Conservation (phyloP, 1,140 invertebrate species). For the Stenopsyche tienmushanensis region DNA sequence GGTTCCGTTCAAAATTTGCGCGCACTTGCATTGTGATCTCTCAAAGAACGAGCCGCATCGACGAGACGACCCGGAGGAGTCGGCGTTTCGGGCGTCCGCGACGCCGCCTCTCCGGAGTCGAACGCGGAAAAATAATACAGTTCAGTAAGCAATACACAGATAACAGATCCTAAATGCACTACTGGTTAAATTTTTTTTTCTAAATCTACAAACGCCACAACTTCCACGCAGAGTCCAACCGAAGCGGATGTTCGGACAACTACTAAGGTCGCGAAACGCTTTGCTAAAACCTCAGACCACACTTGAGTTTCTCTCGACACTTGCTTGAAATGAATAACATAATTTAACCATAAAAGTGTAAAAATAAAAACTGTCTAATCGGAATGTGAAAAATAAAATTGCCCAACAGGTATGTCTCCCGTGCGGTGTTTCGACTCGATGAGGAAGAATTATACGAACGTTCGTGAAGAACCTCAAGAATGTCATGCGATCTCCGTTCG, state of each 20-base stretch:
- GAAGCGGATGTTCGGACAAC: constrained; percentile 26
- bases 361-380: constrained; percentile 13
- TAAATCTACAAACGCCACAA: constrained; percentile 18
- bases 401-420: constrained; percentile 29
- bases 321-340: constrained; percentile 3
- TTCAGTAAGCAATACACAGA: constrained; percentile 12
- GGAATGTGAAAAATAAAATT: constrained; percentile 27
- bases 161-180: constrained; percentile 28
- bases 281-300: constrained; percentile 20
- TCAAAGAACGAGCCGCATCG: not conserved
- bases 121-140: not conserved
- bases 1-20: constrained; percentile 14
- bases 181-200: constrained; percentile 28
- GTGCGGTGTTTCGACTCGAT: constrained; percentile 1
- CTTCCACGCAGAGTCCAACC: constrained; percentile 20
- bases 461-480: no score
- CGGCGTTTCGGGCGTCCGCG: no score
- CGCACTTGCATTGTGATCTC: not conserved
- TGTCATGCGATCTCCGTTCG: no score
- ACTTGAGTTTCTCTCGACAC: constrained; percentile 16
- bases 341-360: constrained; percentile 11
- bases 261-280: constrained; percentile 18
- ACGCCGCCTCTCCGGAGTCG: no score
- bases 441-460: no score
- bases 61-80: no score